Base-by-base conservation (phyloP, 2,888 invertebrate species). In the Amiota mariae region DNA sequence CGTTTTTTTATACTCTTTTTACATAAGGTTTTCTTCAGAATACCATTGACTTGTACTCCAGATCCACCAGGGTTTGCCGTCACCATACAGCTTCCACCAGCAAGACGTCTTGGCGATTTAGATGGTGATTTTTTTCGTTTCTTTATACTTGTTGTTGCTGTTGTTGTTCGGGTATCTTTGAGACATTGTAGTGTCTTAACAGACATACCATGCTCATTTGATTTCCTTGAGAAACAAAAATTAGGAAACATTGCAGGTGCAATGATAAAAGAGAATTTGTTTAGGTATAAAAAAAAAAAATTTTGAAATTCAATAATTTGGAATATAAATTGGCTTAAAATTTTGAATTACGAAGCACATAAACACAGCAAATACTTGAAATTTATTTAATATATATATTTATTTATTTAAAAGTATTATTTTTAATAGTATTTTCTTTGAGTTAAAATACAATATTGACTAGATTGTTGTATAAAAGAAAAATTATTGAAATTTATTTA, bases 211-310 rank as follows among this genome's bases (percentile, higher is more conserved):
- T 68, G 36, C 3, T 79, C 72, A 12, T 72, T 71, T 56, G 64
- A 13, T 11, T 70, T 70, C 71, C 78, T 82, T n/a, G 72, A 72
- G 63, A 84, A 86, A 73, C 85, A 84, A 68, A 73, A 85, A 75
- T 83, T 83, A 75, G 84, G 84, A 71, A 78, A 77, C 87, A 86
- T 83, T 56, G 59, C 57, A 20, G 54, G 15, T 54, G 13, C 15
- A 54, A 54, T 54, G 2, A 54, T 54, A 2, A 54, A 54, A n/a
- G n/a, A 15, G 54, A 36, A 36, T 36, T 36, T 36, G 12, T n/a
- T 51, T 51, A 51, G 12, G 0, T 51, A 51, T 3, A 2, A n/a
- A 51, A 51, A 51, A 8, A 2, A n/a, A 51, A 51, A 51, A 51
- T 51, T 51, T 51, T n/a, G 12, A 3, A n/a, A 51, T 8, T 51